Evolutionary conservation across 2,113 vertebrate species (phyloP).

Genomic region (Nothoprocta perdicaria): DNA sequence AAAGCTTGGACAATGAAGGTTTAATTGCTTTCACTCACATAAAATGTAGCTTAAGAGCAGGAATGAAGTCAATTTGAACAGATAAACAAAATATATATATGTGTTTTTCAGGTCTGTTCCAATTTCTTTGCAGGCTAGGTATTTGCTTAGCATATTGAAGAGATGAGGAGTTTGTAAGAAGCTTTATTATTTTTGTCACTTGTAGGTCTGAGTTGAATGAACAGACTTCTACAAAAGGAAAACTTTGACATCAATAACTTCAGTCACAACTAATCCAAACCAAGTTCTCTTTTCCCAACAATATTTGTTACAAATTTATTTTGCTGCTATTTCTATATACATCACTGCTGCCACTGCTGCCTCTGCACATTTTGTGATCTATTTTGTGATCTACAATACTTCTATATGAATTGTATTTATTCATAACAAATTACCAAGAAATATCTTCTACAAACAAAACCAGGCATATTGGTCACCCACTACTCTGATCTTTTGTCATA

Average conservation of each 20-base stretch:
- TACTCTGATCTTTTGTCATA: neutral
- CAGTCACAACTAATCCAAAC: neutral
- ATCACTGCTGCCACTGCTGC: neutral
- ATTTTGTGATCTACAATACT: neutral
- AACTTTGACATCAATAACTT: neutral
- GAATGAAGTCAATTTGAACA: neutral
- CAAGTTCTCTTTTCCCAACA: rapidly evolving
- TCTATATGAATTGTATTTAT: neutral
- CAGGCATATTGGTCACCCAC: neutral
- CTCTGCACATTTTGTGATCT: neutral
- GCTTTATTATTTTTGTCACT: neutral
- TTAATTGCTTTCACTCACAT: conserved; percentile 20
- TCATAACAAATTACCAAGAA: neutral
- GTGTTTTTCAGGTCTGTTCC: rapidly evolving
- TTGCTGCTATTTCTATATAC: neutral
- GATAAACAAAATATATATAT: neutral
- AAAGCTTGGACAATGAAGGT: conserved; percentile 13
- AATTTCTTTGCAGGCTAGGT: neutral
- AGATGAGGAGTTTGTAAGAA: neutral
- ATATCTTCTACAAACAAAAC: neutral
- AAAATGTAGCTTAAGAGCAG: neutral
- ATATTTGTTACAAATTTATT: neutral
- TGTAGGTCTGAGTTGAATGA: neutral
- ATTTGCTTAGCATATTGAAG: neutral
- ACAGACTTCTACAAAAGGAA: neutral